These are phyloP conservation scores for Orchestes rusci DNA, from an alignment of 2,888 invertebrate genomes.

Conservation along the genomic window DNA sequence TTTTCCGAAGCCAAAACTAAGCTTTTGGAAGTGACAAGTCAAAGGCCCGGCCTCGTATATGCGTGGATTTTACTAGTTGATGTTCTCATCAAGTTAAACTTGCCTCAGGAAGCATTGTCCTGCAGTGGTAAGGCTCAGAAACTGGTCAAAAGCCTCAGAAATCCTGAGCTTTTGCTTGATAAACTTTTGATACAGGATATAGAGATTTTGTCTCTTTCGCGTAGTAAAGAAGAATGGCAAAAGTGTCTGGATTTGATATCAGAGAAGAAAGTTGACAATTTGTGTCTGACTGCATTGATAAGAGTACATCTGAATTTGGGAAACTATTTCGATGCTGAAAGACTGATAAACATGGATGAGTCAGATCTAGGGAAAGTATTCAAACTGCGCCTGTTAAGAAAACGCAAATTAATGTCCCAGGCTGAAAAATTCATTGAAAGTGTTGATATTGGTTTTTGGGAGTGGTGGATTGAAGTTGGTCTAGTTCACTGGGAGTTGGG, in stretches of 20 bases:
- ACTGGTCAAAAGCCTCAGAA: conserved; percentile 35
- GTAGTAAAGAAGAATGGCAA: conserved; percentile 46
- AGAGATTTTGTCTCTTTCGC: conserved; percentile 43
- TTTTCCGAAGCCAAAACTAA: conserved; percentile 51
- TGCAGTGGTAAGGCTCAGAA: conserved; percentile 39
- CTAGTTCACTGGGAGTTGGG: conserved; percentile 53
- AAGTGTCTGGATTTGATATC: conserved; percentile 9
- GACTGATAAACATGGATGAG: conserved; percentile 33
- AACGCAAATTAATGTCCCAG: conserved; percentile 48
- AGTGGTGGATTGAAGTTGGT: conserved; percentile 54
- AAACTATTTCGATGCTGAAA: conserved; percentile 39
- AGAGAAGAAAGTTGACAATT: neutral
- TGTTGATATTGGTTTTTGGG: conserved; percentile 27
- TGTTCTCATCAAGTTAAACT: conserved; percentile 46
- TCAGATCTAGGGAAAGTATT: conserved; percentile 29
- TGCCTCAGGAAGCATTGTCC: conserved; percentile 47
- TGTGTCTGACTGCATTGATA: conserved; percentile 31
- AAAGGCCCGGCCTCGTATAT: conserved; percentile 43
- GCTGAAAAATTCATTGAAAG: conserved; percentile 48
- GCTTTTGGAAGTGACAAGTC: conserved; percentile 33
- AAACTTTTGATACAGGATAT: conserved; percentile 37
- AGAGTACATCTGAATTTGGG: conserved; percentile 42
- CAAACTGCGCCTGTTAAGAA: conserved; percentile 47
- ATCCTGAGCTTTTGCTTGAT: conserved; percentile 33
- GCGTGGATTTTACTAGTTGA: conserved; percentile 47